Evolutionary conservation across 1,140 invertebrate species (phyloP).

Genomic region (Drosophila ambigua): DNA sequence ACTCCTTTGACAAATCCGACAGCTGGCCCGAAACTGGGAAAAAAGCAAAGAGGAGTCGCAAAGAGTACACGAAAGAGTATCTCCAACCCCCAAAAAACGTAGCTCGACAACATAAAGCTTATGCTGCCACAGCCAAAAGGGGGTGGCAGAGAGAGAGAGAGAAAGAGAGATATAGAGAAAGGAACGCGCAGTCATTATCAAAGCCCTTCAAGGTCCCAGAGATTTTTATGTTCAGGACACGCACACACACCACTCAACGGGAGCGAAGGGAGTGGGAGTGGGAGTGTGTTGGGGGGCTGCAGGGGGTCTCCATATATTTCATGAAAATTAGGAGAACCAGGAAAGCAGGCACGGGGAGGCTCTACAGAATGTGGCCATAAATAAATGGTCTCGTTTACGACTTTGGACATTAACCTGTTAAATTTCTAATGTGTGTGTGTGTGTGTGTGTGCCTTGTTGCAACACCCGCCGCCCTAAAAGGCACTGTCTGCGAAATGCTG

Average conservation of each 20-base stretch:
- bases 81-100: slow-evolving; percentile 48
- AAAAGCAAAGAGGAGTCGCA: slow-evolving; percentile 23
- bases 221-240: slow-evolving; percentile 70
- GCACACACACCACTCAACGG: slow-evolving; percentile 23
- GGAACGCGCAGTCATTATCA: slow-evolving; percentile 64
- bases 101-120: slow-evolving; percentile 62
- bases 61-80: slow-evolving; percentile 1
- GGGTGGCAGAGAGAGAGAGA: slow-evolving; percentile 23
- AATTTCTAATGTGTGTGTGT: slow-evolving; percentile 77
- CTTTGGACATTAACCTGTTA: slow-evolving; percentile 83
- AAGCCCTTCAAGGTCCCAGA: slow-evolving; percentile 71
- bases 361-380: slow-evolving; percentile 70
- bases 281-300: neutral
- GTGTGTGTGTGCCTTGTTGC: slow-evolving; percentile 24
- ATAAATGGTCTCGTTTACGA: slow-evolving; percentile 83
- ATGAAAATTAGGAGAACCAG: slow-evolving; percentile 68
- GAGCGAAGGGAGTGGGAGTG: neutral
- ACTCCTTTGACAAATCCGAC: slow-evolving; percentile 62
- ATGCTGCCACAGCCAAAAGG: slow-evolving; percentile 46
- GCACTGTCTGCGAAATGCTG: slow-evolving; percentile 5
- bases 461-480: neutral
- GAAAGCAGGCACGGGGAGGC: slow-evolving; percentile 25
- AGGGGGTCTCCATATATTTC: slow-evolving; percentile 53
- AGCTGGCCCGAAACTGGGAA: slow-evolving; percentile 41
- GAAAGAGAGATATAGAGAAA: neutral